Percentiles rank a stretch among this genome's conserved stretches.
These are phyloP conservation scores for Sminthurides aquaticus DNA, from an alignment of 2,888 invertebrate genomes.

Conservation along the genomic window DNA sequence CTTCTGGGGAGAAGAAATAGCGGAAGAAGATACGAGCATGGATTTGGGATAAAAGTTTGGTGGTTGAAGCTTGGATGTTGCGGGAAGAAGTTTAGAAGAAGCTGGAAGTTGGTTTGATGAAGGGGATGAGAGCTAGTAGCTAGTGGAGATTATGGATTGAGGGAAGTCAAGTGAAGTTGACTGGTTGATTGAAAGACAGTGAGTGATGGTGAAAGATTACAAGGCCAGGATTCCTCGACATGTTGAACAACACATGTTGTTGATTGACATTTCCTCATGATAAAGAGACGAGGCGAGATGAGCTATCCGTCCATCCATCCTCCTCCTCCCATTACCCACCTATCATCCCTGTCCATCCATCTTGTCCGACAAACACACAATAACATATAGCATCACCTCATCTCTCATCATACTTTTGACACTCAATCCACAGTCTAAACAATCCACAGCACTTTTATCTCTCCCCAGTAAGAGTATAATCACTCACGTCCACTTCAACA, in stretches of 20 bases:
- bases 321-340: background rate
- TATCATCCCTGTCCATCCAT: constrained; percentile 17
- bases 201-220: constrained; percentile 26
- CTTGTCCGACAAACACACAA: background rate
- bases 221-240: constrained; percentile 22
- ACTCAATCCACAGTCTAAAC: background rate
- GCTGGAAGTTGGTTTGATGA: background rate
- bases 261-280: constrained; percentile 22
- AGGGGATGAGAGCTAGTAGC: background rate
- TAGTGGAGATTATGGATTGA: constrained; percentile 11
- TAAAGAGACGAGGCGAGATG: constrained; percentile 19
- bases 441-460: background rate
- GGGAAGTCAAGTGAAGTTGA: constrained; percentile 18
- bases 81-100: no score
- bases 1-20: no score
- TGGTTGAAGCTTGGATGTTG: no score
- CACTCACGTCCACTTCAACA: no score
- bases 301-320: constrained; percentile 16
- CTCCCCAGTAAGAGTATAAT: no score
- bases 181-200: constrained; percentile 25
- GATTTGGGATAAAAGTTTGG: background rate
- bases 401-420: background rate
- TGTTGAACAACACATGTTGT: constrained; percentile 21
- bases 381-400: background rate
- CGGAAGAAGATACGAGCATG: no score